Conservation (phyloP, 92 coral and sea anemone species). For the Heliopora coerulea region DNA sequence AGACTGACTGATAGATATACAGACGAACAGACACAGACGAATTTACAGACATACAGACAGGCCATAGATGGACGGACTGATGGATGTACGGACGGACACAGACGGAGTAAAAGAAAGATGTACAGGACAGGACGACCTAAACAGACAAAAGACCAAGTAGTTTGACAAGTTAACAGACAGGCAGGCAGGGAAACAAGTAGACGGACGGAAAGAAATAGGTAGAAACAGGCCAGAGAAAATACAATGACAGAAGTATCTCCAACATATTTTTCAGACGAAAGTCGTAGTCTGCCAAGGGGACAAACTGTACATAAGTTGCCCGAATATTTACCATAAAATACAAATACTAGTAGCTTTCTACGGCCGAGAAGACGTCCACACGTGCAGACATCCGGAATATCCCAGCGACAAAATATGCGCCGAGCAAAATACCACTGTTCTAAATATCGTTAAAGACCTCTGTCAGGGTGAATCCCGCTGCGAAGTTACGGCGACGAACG, state of each 20-base stretch:
- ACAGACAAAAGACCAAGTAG: neutral
- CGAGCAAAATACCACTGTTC: slow-evolving; percentile 40
- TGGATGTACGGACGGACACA: neutral
- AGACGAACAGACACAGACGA: too few species aligned
- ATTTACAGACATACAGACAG: neutral
- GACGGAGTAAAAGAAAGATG: neutral
- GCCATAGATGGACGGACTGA: too few species aligned
- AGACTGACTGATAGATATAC: too few species aligned
- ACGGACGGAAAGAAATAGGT: neutral
- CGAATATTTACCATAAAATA: slow-evolving; percentile 64
- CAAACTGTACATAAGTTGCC: slow-evolving; percentile 72
- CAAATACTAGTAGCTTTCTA: slow-evolving; percentile 67
- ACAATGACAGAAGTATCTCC: neutral
- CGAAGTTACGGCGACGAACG: slow-evolving; percentile 77
- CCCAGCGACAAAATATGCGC: slow-evolving; percentile 51
- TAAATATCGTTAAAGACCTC: slow-evolving; percentile 61
- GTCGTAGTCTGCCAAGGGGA: slow-evolving; percentile 81
- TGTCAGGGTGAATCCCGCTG: slow-evolving; percentile 70
- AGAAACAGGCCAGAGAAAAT: neutral
- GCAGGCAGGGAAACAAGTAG: neutral
- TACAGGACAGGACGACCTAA: neutral
- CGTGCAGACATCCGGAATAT: slow-evolving; percentile 66
- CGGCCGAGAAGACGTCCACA: slow-evolving; percentile 67
- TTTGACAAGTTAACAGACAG: neutral
- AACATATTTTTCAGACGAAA: slow-evolving; percentile 47